Percentiles rank a stretch among this genome's conserved stretches.
Evolutionary conservation across 2,113 vertebrate species (phyloP).

Genomic region (Nerophis lumbriciformis): DNA sequence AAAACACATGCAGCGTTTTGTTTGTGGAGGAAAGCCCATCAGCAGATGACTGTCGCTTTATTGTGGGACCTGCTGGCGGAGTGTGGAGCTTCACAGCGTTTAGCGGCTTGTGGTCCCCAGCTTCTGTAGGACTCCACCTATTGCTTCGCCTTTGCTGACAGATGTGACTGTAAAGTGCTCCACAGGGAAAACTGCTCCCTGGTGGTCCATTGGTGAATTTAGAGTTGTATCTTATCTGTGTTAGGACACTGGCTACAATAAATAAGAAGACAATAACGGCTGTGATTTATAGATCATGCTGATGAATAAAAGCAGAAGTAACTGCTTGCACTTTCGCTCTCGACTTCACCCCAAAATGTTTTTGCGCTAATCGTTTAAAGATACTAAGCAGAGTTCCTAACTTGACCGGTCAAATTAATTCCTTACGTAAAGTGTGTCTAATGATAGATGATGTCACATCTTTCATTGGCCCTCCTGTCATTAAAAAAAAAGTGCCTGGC

Average conservation of each 20-base stretch:
- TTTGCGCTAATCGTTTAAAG: background rate
- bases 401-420: background rate
- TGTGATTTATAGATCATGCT: background rate
- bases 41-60: slow-evolving; percentile 66
- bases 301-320: background rate
- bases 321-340: no score
- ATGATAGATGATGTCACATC: slow-evolving; percentile 1
- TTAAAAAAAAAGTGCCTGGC: background rate
- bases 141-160: slow-evolving; percentile 48
- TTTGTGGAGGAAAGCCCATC: slow-evolving; percentile 54
- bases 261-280: slow-evolving; percentile 11
- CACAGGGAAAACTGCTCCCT: slow-evolving; percentile 33
- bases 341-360: no score
- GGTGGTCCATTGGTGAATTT: slow-evolving; percentile 53
- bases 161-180: slow-evolving; percentile 56
- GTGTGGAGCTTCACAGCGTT: slow-evolving; percentile 24
- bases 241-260: slow-evolving; percentile 14
- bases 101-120: slow-evolving; percentile 55
- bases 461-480: slow-evolving; percentile 1
- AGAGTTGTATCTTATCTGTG: slow-evolving; percentile 23
- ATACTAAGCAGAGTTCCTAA: background rate
- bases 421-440: background rate
- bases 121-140: slow-evolving; percentile 62
- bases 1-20: slow-evolving; percentile 53
- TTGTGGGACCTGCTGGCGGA: slow-evolving; percentile 49